Conservation (phyloP, 2,888 invertebrate genomes). For the Drosophila silvestris region DNA sequence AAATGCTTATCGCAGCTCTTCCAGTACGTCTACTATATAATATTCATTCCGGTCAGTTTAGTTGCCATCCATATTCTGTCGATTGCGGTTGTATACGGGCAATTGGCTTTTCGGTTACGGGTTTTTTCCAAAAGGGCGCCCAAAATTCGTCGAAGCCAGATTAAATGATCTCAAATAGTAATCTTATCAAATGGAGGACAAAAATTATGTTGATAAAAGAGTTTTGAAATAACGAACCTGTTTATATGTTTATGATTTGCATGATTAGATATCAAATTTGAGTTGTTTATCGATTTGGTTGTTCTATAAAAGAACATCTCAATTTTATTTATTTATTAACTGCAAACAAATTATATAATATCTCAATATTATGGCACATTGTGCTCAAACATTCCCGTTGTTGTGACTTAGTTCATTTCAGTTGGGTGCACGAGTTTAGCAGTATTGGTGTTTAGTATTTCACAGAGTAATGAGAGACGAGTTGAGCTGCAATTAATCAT, state of each 20-base stretch:
- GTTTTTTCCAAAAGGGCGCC: not conserved
- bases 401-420: not conserved
- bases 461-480: conserved; percentile 13
- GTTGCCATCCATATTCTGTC: conserved; percentile 23
- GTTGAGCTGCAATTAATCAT: conserved; percentile 18
- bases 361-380: not conserved
- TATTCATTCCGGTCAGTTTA: not conserved
- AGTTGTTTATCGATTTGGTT: not conserved
- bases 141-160: not conserved
- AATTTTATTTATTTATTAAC: too few relatives aligned
- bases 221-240: too few relatives aligned
- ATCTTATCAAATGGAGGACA: not conserved
- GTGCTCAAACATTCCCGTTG: not conserved
- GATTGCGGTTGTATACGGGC: conserved; percentile 10
- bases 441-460: conserved; percentile 26
- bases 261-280: not conserved
- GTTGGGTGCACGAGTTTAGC: conserved; percentile 6
- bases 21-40: too few relatives aligned
- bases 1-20: conserved; percentile 26
- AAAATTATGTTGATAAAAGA: not conserved
- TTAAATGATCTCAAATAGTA: not conserved
- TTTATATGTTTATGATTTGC: too few relatives aligned
- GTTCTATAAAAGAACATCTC: not conserved
- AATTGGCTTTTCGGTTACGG: not conserved
- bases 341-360: not conserved